phyloP scores from a whole-genome alignment of 2,113 vertebrate species.

The Tympanuchus pallidicinctus region DNA sequence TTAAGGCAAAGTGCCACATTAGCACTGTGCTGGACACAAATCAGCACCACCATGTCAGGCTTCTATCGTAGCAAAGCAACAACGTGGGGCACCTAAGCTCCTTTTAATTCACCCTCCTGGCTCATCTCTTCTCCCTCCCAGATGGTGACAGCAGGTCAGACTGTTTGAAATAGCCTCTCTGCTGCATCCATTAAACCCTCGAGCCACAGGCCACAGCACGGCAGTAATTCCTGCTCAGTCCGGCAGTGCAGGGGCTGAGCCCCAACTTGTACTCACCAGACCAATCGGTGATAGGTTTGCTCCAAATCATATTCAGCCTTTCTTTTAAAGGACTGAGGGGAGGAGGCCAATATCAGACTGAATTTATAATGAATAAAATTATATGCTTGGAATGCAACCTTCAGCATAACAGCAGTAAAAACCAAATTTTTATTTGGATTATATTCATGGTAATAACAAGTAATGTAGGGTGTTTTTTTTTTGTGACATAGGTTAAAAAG shows the following conservation, averaged over 20 bases:
- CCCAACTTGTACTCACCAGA: neutral
- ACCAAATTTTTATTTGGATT: conserved; percentile 75
- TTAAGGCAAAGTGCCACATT: neutral
- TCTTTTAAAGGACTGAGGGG: neutral
- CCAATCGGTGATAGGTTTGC: rapidly evolving
- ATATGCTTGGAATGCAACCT: conserved; percentile 70
- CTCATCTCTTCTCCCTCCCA: neutral
- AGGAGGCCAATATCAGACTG: conserved; percentile 47
- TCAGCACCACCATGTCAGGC: rapidly evolving
- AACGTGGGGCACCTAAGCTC: rapidly evolving
- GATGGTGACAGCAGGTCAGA: neutral
- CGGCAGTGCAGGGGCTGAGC: neutral
- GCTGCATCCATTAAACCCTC: neutral
- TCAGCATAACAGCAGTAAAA: conserved; percentile 67
- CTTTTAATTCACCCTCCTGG: neutral
- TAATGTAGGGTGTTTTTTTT: conserved; percentile 19
- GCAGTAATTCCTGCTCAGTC: neutral
- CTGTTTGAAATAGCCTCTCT: neutral
- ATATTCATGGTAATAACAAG: conserved; percentile 73
- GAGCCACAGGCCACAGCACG: neutral
- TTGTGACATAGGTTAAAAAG: conserved; percentile 76
- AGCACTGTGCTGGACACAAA: neutral
- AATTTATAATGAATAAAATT: conserved; percentile 78
- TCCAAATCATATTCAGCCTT: neutral
- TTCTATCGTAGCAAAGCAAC: neutral